Percentiles rank a stretch among this genome's conserved stretches.
Evolutionary conservation across 2,797 vertebrate species (phyloP).

Genomic region (Melanotaenia nigrans): DNA sequence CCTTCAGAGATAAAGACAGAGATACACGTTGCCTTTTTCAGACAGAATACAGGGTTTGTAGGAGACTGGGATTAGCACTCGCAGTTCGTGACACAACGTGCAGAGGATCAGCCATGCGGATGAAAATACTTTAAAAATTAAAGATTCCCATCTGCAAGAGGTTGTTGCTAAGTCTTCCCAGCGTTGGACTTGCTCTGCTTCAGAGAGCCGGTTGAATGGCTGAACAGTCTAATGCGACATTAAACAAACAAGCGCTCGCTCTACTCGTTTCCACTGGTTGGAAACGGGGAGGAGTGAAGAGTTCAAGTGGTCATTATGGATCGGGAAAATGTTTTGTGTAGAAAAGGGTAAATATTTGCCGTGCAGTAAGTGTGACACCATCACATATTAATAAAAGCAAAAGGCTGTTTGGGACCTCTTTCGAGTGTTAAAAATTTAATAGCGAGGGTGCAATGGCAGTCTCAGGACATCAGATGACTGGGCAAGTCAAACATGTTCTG

Average conservation of each 20-base stretch:
- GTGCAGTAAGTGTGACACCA: constrained; percentile 63
- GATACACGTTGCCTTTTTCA: constrained; percentile 55
- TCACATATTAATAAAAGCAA: constrained; percentile 80
- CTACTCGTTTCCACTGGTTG: constrained; percentile 55
- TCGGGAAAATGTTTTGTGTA: constrained; percentile 60
- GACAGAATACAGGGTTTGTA: constrained; percentile 40
- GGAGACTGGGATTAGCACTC: constrained; percentile 76
- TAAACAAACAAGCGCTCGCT: constrained; percentile 72
- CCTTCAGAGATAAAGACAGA: constrained; percentile 55
- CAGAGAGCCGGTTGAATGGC: constrained; percentile 71
- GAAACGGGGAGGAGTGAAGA: constrained; percentile 67
- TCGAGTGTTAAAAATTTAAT: constrained; percentile 72
- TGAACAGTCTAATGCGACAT: constrained; percentile 79
- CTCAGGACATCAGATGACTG: constrained; percentile 59
- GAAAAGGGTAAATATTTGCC: constrained; percentile 72
- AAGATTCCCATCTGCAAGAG: constrained; percentile 78
- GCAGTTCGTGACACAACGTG: constrained; percentile 71
- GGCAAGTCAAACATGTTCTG: constrained; percentile 74
- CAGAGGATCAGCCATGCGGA: constrained; percentile 72
- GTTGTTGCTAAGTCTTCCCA: constrained; percentile 60
- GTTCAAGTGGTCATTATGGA: constrained; percentile 82
- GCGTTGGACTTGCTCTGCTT: constrained; percentile 59
- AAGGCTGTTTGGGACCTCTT: constrained; percentile 74
- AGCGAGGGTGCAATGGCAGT: constrained; percentile 47
- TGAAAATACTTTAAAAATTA: constrained; percentile 84